These are phyloP conservation scores for Archilochus colubris DNA, from an alignment of 2,113 vertebrate species.

Conservation along the genomic window DNA sequence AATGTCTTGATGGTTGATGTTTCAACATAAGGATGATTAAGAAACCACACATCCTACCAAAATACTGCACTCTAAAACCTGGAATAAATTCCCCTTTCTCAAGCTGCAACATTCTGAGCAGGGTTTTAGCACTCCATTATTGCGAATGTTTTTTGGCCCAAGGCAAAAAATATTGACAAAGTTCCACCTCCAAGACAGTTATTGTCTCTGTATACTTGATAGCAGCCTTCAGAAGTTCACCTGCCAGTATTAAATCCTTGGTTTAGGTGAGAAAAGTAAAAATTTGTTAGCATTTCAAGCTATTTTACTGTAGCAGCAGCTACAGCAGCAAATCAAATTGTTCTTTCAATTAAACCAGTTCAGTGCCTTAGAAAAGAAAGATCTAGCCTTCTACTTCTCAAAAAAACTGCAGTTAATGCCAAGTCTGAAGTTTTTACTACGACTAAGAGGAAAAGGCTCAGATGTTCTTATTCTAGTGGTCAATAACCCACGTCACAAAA, in stretches of 20 bases:
- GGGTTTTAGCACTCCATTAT: conserved; percentile 72
- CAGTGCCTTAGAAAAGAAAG: conserved; percentile 61
- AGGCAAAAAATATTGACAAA: conserved; percentile 82
- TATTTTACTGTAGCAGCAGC: conserved; percentile 64
- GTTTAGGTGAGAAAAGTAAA: conserved; percentile 72
- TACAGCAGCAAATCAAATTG: conserved; percentile 78
- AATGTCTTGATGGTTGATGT: conserved; percentile 35
- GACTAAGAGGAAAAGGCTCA: conserved; percentile 39
- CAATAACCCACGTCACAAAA: conserved; percentile 34
- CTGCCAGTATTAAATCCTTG: conserved; percentile 78
- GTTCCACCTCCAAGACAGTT: conserved; percentile 77
- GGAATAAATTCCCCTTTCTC: conserved; percentile 68
- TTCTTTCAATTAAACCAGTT: conserved; percentile 79
- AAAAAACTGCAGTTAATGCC: conserved; percentile 40
- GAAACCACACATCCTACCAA: conserved; percentile 47
- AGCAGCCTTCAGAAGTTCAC: conserved; percentile 78
- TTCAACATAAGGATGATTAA: conserved; percentile 59
- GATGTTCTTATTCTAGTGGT: background rate
- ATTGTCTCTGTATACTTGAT: conserved; percentile 80
- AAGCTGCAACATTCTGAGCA: conserved; percentile 54
- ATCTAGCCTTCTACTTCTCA: conserved; percentile 7
- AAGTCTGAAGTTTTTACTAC: conserved; percentile 59
- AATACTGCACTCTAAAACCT: conserved; percentile 34
- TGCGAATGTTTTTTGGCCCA: conserved; percentile 74
- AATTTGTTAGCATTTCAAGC: conserved; percentile 72